Percentiles rank a stretch among this genome's conserved stretches.
Evolutionary conservation across 2,888 invertebrate genomes (phyloP).

Genomic region (Cybosia mesomella): DNA sequence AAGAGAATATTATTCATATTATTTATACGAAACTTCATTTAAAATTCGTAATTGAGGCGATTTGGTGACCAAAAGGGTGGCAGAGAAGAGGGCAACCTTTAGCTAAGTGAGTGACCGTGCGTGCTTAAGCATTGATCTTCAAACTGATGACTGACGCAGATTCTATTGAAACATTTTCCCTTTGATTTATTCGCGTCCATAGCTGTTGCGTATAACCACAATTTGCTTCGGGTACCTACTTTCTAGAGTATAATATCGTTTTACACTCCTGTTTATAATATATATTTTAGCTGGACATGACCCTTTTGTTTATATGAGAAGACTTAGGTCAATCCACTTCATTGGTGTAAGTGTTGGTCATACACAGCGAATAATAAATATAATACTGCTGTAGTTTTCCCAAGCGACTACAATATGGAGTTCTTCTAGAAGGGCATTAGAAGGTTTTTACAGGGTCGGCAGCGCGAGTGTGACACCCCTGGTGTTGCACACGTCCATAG

Average conservation of each 20-base stretch:
- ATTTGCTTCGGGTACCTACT: background rate
- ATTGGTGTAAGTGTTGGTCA: background rate
- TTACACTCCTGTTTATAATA: background rate
- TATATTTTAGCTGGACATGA: background rate
- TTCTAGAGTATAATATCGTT: background rate
- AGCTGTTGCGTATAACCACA: background rate
- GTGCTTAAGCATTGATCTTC: constrained; percentile 28
- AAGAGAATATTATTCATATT: no score
- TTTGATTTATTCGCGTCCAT: background rate
- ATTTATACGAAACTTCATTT: background rate
- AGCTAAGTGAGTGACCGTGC: constrained; percentile 42
- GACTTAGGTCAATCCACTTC: background rate
- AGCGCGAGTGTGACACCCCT: no score
- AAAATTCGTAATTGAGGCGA: constrained; percentile 27
- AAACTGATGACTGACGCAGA: constrained; percentile 19
- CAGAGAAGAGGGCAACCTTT: constrained; percentile 10
- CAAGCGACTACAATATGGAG: no score
- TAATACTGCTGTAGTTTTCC: no score
- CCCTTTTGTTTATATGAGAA: background rate
- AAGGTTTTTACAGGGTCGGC: no score
- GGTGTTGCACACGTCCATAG: no score
- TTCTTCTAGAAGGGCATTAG: no score
- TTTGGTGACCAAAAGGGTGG: constrained; percentile 14
- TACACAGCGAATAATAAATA: background rate
- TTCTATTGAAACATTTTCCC: constrained; percentile 2